Conservation (phyloP, 2,113 vertebrate genomes). For the Platichthys flesus region DNA sequence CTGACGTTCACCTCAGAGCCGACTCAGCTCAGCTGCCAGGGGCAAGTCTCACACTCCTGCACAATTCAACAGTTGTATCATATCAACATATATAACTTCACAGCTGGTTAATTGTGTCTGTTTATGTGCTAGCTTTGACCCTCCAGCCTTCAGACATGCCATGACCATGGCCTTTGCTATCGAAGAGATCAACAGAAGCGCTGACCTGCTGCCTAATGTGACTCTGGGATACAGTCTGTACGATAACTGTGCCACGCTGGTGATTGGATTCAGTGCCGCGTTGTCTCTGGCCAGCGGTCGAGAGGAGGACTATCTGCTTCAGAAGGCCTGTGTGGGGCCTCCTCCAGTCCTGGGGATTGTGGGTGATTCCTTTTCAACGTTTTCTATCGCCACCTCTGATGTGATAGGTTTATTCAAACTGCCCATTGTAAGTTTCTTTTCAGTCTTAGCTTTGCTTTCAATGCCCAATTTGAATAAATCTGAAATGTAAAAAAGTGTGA, state of each 20-base stretch:
- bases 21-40: slow-evolving; percentile 42
- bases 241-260: slow-evolving; percentile 69
- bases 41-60: slow-evolving; percentile 35
- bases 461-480: neutral
- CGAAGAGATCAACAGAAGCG: slow-evolving; percentile 57
- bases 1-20: slow-evolving; percentile 53
- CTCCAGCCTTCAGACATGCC: slow-evolving; percentile 63
- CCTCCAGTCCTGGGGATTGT: slow-evolving; percentile 75
- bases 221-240: slow-evolving; percentile 74
- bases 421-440: slow-evolving; percentile 66
- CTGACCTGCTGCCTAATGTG: slow-evolving; percentile 54
- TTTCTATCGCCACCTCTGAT: slow-evolving; percentile 73
- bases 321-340: slow-evolving; percentile 50
- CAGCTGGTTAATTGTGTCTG: neutral
- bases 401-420: slow-evolving; percentile 73
- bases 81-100: neutral
- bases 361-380: slow-evolving; percentile 73
- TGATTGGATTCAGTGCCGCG: slow-evolving; percentile 70
- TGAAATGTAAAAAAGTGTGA: neutral
- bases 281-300: slow-evolving; percentile 64
- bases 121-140: slow-evolving; percentile 48
- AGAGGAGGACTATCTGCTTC: slow-evolving; percentile 37
- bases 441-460: too few species aligned
- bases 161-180: slow-evolving; percentile 68
- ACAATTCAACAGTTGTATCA: neutral